Conservation (phyloP, 2,888 invertebrate genomes). For the Epistrophe eligans region DNA sequence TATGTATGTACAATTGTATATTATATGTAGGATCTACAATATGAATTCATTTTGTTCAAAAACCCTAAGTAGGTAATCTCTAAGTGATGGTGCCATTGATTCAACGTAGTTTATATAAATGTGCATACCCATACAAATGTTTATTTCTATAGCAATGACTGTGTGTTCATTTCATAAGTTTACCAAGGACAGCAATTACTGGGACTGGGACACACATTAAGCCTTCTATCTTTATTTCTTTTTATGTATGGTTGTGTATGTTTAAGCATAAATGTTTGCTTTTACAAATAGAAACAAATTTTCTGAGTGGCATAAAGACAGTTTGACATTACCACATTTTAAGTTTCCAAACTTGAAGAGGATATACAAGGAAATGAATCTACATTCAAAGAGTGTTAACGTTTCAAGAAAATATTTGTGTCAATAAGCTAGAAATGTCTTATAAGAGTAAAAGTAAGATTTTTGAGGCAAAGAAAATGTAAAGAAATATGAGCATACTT, state of each 20-base stretch:
- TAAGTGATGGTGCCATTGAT: slow-evolving; percentile 34
- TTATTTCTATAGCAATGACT: neutral
- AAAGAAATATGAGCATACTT: neutral
- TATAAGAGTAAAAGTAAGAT: neutral
- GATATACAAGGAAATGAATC: slow-evolving; percentile 25
- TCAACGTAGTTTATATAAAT: neutral
- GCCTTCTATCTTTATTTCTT: neutral
- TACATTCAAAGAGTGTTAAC: slow-evolving; percentile 14
- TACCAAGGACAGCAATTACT: slow-evolving; percentile 44
- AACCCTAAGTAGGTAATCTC: slow-evolving; percentile 36
- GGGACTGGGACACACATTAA: slow-evolving; percentile 18
- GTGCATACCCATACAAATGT: neutral
- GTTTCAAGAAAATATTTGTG: slow-evolving; percentile 36
- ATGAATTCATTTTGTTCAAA: slow-evolving; percentile 26
- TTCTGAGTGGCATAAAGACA: slow-evolving; percentile 29
- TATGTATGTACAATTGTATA: neutral
- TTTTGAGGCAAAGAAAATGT: neutral
- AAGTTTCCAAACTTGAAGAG: neutral
- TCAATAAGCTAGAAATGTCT: slow-evolving; percentile 30
- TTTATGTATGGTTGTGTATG: neutral
- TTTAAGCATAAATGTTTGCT: slow-evolving; percentile 24
- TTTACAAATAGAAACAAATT: slow-evolving; percentile 39
- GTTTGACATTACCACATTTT: slow-evolving; percentile 33
- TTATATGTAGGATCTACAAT: neutral
- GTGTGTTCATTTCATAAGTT: slow-evolving; percentile 14